phyloP scores from a whole-genome alignment of 2,888 invertebrate species.

The Adineta ricciae region DNA sequence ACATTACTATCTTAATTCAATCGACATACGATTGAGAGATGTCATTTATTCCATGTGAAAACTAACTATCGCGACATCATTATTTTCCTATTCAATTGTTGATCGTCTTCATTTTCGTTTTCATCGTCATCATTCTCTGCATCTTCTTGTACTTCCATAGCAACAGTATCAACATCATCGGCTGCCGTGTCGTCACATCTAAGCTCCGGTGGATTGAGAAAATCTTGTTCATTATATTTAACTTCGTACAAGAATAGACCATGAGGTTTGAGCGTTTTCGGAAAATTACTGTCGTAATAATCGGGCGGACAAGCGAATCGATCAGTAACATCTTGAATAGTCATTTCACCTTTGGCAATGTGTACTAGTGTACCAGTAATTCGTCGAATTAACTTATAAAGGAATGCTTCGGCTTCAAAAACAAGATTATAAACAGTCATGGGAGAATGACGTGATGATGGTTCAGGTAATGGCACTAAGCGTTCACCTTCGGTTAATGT shows the following conservation, averaged over 20 bases:
- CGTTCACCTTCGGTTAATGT: background rate
- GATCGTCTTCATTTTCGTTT: no score
- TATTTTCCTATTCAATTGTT: background rate
- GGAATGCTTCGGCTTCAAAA: slow-evolving; percentile 24
- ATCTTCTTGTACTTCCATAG: background rate
- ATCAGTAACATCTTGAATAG: background rate
- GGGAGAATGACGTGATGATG: background rate
- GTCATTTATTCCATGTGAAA: background rate
- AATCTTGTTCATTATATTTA: slow-evolving; percentile 25
- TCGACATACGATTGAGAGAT: no score
- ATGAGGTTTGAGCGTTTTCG: slow-evolving; percentile 24
- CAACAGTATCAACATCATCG: background rate
- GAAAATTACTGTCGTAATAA: slow-evolving; percentile 19
- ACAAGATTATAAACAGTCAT: slow-evolving; percentile 1
- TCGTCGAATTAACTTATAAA: slow-evolving; percentile 32
- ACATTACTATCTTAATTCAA: no score
- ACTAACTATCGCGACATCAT: background rate
- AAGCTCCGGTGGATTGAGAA: background rate
- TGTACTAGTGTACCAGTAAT: slow-evolving; percentile 27
- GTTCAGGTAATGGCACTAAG: background rate
- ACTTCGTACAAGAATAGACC: slow-evolving; percentile 30
- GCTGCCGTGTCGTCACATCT: background rate
- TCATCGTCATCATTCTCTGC: background rate
- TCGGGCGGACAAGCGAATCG: slow-evolving; percentile 20
- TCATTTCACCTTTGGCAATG: slow-evolving; percentile 27